Evolutionary conservation across 2,888 invertebrate species (phyloP).

Genomic region (Macrophya alboannulata): DNA sequence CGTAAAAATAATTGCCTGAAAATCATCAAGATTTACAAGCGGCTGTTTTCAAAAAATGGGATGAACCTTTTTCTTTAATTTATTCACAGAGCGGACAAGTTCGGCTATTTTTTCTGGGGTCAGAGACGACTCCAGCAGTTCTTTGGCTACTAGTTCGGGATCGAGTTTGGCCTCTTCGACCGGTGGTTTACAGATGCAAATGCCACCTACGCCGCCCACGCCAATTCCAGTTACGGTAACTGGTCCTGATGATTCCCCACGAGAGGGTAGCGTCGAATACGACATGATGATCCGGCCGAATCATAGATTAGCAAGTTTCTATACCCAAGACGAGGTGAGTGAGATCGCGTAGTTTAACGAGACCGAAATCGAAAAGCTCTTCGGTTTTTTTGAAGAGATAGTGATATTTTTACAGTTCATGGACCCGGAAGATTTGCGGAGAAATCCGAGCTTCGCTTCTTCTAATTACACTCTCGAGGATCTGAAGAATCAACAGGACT

Average conservation of each 20-base stretch:
- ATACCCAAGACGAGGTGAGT: conserved; percentile 71
- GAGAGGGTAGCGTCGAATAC: conserved; percentile 70
- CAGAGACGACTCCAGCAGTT: conserved; percentile 84
- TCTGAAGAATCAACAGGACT: conserved; percentile 68
- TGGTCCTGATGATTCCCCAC: conserved; percentile 75
- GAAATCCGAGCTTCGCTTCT: conserved; percentile 56
- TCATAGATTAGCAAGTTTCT: conserved; percentile 71
- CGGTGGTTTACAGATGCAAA: conserved; percentile 75
- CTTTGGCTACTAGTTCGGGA: conserved; percentile 84
- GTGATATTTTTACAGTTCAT: conserved; percentile 54
- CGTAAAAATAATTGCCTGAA: neutral
- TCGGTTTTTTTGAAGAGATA: neutral
- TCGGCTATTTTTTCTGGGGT: conserved; percentile 78
- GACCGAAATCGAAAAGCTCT: neutral
- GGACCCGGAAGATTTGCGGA: conserved; percentile 63
- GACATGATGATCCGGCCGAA: conserved; percentile 58
- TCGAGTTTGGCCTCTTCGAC: conserved; percentile 75
- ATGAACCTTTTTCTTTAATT: neutral
- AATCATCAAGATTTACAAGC: too few relatives aligned
- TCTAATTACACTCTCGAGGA: conserved; percentile 62
- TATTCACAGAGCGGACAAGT: conserved; percentile 76
- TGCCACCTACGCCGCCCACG: conserved; percentile 82
- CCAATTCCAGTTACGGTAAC: conserved; percentile 80
- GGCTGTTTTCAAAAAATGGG: too few relatives aligned
- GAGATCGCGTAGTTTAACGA: neutral